Percentiles rank a stretch among this genome's conserved stretches.
phyloP scores from a whole-genome alignment of 1,140 invertebrate genomes.

The Luehdorfia chinensis region DNA sequence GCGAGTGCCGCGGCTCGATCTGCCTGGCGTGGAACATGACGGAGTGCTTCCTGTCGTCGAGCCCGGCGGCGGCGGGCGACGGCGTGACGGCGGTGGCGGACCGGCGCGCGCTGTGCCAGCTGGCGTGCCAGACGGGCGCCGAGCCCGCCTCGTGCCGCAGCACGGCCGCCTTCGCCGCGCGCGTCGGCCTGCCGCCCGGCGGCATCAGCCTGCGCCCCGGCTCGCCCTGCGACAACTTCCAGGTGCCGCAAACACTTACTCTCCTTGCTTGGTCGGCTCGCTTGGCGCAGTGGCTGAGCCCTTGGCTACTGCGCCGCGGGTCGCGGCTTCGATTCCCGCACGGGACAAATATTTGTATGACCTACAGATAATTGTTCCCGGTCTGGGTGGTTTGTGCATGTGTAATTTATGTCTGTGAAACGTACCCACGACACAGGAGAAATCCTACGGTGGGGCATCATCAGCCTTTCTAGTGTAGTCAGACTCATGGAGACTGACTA shows the following conservation, averaged over 20 bases:
- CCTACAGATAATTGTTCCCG: too few relatives aligned
- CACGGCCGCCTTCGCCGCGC: conserved; percentile 88
- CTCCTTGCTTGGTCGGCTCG: too few relatives aligned
- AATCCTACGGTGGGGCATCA: too few relatives aligned
- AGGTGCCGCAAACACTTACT: conserved; percentile 82
- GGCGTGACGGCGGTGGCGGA: conserved; percentile 75
- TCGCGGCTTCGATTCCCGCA: too few relatives aligned
- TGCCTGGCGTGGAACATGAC: conserved; percentile 96
- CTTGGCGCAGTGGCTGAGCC: too few relatives aligned
- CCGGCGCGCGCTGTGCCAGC: conserved; percentile 93
- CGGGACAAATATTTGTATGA: too few relatives aligned
- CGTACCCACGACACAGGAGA: too few relatives aligned
- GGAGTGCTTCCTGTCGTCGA: conserved; percentile 97
- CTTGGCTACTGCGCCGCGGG: too few relatives aligned
- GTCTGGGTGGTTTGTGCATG: too few relatives aligned
- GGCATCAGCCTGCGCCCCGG: conserved; percentile 94
- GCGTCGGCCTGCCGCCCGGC: conserved; percentile 86
- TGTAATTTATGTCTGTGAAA: too few relatives aligned
- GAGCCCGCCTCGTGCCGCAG: conserved; percentile 88
- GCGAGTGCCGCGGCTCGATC: conserved; percentile 96
- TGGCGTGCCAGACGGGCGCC: conserved; percentile 94
- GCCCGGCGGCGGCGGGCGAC: conserved; percentile 82
- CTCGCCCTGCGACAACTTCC: conserved; percentile 98
- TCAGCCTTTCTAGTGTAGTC: too few relatives aligned
- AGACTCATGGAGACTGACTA: too few relatives aligned